Evolutionary conservation across 2,797 vertebrate species (phyloP).

Genomic region (Galago senegalensis): DNA sequence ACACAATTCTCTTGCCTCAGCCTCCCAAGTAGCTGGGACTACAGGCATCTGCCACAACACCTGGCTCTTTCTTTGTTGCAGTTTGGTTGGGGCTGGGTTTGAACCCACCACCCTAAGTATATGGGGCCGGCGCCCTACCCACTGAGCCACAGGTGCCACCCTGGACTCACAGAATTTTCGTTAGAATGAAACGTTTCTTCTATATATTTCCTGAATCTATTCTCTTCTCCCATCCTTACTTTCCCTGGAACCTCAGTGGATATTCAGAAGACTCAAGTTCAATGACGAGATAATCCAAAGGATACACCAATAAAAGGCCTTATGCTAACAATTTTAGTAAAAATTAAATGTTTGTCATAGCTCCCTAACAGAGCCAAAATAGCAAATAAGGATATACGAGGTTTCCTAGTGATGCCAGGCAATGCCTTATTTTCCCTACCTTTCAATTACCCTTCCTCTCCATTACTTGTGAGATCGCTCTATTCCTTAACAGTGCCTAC

Average conservation of each 20-base stretch:
- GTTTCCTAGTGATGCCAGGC: background rate
- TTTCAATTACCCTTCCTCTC: background rate
- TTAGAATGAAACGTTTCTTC: background rate
- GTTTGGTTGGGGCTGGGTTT: too few relatives aligned
- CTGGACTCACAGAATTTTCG: background rate
- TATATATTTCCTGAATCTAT: conserved; percentile 53
- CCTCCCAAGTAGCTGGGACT: too few relatives aligned
- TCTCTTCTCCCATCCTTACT: background rate
- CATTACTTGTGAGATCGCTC: background rate
- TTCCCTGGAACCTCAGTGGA: background rate
- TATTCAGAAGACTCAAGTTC: background rate
- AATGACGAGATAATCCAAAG: conserved; percentile 39
- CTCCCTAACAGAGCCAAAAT: background rate
- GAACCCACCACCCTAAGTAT: too few relatives aligned
- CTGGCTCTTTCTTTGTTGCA: too few relatives aligned
- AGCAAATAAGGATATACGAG: background rate
- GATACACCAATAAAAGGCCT: background rate
- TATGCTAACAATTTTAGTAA: conserved; percentile 7
- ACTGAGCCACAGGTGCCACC: too few relatives aligned
- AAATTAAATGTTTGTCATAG: background rate
- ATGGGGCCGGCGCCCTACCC: too few relatives aligned
- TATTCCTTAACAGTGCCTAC: background rate
- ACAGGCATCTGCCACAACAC: too few relatives aligned
- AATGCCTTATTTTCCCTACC: background rate
- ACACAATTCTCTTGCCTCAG: too few relatives aligned